phyloP scores from a whole-genome alignment of 2,113 vertebrate species.

The Tympanuchus pallidicinctus region DNA sequence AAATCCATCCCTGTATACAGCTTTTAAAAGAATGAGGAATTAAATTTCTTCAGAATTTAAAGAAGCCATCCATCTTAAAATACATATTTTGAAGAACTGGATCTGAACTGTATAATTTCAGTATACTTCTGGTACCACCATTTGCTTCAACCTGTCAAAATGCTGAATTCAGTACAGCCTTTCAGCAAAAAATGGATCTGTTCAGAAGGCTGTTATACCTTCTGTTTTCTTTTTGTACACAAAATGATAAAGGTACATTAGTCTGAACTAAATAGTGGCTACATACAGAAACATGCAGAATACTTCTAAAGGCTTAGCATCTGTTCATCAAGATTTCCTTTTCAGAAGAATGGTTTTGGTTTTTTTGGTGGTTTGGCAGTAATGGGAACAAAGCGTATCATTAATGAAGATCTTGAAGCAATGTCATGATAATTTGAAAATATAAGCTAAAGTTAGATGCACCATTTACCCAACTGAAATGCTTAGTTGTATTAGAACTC shows the following conservation, averaged over 20 bases:
- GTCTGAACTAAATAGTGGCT: neutral
- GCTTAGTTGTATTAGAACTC: neutral
- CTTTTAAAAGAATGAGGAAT: constrained; percentile 19
- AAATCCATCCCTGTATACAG: constrained; percentile 9
- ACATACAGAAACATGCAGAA: neutral
- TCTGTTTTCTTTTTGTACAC: constrained; percentile 1
- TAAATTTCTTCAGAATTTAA: neutral
- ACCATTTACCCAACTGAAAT: neutral
- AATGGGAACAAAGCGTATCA: neutral
- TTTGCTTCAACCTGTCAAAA: constrained; percentile 9
- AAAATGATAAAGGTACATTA: constrained; percentile 3
- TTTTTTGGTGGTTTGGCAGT: neutral
- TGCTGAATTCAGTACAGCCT: neutral
- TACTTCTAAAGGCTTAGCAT: neutral
- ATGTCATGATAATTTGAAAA: neutral
- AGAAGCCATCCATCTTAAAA: neutral
- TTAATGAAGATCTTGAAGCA: neutral
- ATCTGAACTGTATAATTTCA: neutral
- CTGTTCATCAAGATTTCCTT: neutral
- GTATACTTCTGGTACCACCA: neutral
- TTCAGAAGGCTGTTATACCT: neutral
- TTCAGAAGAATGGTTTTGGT: neutral
- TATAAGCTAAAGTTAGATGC: neutral
- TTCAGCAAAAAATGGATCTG: neutral
- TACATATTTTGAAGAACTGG: neutral